Conservation (phyloP, 2,113 vertebrate species). For the Caretta caretta region DNA sequence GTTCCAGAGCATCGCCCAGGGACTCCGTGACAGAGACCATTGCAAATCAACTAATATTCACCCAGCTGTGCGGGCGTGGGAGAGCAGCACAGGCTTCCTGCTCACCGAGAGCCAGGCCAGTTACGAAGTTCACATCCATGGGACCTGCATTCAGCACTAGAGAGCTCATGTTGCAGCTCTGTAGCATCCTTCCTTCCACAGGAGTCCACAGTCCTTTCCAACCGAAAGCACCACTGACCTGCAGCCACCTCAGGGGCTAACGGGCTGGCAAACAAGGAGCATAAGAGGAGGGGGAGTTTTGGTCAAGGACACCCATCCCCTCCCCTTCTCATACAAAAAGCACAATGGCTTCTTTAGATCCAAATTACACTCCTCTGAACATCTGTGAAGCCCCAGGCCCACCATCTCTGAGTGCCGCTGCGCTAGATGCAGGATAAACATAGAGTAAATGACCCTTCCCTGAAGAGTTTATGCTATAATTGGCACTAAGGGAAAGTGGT, state of each 20-base stretch:
- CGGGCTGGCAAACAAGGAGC: neutral
- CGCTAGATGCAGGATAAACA: neutral
- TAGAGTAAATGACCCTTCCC: neutral
- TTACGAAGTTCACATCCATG: fast-evolving
- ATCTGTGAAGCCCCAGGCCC: neutral
- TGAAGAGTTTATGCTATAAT: neutral
- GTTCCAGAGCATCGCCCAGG: no score
- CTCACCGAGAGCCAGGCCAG: neutral
- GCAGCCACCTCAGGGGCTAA: neutral
- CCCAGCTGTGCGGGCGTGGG: no score
- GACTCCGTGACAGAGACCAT: no score
- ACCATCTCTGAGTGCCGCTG: neutral
- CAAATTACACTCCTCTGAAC: neutral
- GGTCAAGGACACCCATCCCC: neutral
- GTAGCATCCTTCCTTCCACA: neutral
- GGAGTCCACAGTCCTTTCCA: neutral
- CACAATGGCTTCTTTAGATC: neutral
- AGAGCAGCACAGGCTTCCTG: neutral
- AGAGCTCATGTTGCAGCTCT: neutral
- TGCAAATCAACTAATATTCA: no score
- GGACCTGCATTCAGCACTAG: neutral
- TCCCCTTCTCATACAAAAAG: neutral
- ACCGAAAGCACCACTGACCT: neutral
- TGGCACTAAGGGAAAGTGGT: neutral
- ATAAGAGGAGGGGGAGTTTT: neutral